Conservation (phyloP, 2,113 vertebrate genomes). For the Odocoileus virginianus region DNA sequence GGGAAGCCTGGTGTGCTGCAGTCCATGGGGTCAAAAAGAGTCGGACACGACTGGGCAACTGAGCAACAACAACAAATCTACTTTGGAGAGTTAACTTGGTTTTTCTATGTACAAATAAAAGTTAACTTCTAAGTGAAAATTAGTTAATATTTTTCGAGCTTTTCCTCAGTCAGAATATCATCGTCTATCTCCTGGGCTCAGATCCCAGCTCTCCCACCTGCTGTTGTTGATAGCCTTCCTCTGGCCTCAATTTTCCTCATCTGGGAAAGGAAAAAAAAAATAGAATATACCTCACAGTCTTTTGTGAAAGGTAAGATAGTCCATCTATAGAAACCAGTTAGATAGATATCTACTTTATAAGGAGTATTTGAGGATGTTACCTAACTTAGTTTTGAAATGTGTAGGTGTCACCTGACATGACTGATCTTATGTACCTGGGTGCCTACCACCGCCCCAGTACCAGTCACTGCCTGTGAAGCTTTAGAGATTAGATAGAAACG, state of each 20-base stretch:
- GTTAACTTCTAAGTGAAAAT: background rate
- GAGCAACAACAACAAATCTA: background rate
- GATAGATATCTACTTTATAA: no score
- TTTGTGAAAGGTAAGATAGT: background rate
- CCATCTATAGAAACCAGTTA: background rate
- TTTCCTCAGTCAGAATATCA: background rate
- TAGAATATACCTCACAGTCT: background rate
- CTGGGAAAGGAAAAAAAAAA: background rate
- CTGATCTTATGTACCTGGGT: background rate
- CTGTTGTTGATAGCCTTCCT: background rate
- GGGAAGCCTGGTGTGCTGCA: background rate
- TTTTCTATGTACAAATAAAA: background rate
- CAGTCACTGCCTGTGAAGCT: background rate
- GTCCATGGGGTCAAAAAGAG: background rate
- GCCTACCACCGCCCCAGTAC: background rate
- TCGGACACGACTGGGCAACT: background rate
- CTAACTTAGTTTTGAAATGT: background rate
- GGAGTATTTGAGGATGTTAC: background rate
- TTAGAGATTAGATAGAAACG: background rate
- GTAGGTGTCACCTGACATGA: background rate
- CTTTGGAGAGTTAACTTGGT: background rate
- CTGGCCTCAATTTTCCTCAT: background rate
- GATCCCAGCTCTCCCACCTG: background rate
- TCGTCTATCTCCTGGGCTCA: background rate
- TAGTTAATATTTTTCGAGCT: background rate